Percentiles rank a stretch among this genome's conserved stretches.
phyloP scores from a whole-genome alignment of 2,888 invertebrate genomes.

The Syritta pipiens region DNA sequence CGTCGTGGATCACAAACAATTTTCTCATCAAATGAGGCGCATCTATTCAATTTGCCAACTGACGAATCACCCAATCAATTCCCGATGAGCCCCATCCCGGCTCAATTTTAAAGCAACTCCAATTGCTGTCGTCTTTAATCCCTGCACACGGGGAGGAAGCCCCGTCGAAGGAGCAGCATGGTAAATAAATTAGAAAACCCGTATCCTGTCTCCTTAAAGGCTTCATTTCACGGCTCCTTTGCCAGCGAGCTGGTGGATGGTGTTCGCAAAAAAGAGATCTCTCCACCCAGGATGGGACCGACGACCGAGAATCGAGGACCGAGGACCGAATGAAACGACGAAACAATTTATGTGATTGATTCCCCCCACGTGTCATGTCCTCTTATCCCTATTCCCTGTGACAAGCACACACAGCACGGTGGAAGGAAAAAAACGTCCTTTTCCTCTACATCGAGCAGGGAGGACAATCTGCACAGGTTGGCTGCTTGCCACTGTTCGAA shows the following conservation, averaged over 20 bases:
- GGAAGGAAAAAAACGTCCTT: constrained; percentile 35
- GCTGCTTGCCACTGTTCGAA: constrained; percentile 61
- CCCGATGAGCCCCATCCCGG: constrained; percentile 10
- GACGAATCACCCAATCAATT: constrained; percentile 65
- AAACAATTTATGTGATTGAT: constrained; percentile 70
- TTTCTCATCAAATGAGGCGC: constrained; percentile 65
- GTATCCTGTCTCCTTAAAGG: constrained; percentile 66
- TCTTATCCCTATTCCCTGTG: constrained; percentile 58
- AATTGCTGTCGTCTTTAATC: constrained; percentile 47
- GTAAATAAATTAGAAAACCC: constrained; percentile 67
- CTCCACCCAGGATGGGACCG: too few species aligned
- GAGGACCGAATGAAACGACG: constrained; percentile 53
- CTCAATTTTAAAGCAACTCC: constrained; percentile 51
- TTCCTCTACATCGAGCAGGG: constrained; percentile 39
- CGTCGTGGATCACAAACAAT: constrained; percentile 54
- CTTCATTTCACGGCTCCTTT: constrained; percentile 69
- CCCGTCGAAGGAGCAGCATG: constrained; percentile 26
- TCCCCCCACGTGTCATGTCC: constrained; percentile 67
- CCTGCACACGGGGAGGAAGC: constrained; percentile 1
- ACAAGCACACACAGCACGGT: constrained; percentile 45
- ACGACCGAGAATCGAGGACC: too few species aligned
- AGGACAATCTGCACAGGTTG: constrained; percentile 61
- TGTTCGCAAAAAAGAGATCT: constrained; percentile 16
- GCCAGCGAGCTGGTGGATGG: constrained; percentile 2
- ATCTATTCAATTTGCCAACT: constrained; percentile 65